Conservation (phyloP, 2,113 vertebrate genomes). For the Lasiurus borealis region DNA sequence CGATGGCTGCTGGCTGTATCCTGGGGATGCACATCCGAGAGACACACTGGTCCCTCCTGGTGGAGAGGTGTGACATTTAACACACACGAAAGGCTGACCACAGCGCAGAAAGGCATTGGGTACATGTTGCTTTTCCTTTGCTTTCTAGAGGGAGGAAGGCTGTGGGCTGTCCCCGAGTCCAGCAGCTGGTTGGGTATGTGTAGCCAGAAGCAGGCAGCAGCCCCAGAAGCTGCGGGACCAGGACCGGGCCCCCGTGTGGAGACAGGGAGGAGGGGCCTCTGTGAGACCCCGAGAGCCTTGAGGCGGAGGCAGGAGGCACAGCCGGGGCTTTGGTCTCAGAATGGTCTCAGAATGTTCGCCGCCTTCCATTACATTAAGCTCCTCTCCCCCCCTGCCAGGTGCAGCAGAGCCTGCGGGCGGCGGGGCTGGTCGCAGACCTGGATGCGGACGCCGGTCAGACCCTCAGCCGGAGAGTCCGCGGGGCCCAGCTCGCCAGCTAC, state of each 20-base stretch:
- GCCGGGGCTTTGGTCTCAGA: neutral
- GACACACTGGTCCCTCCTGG: neutral
- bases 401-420: slow-evolving; percentile 84
- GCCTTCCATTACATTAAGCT: accelerated
- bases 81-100: neutral
- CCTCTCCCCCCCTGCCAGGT: slow-evolving; percentile 84
- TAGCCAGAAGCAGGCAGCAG: neutral
- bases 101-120: neutral
- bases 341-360: accelerated
- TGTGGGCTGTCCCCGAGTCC: neutral
- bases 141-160: neutral
- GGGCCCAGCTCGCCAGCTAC: slow-evolving; percentile 93
- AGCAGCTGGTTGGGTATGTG: neutral
- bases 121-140: neutral
- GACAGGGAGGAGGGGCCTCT: too few relatives aligned
- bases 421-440: slow-evolving; percentile 89
- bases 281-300: too few relatives aligned
- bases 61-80: neutral
- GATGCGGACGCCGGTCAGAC: slow-evolving; percentile 88
- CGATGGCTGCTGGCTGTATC: accelerated
- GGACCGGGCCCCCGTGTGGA: neutral
- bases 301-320: neutral
- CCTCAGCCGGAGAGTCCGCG: slow-evolving; percentile 93
- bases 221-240: neutral
- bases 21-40: neutral